These are phyloP conservation scores for Fistularia tabacaria DNA, from an alignment of 2,797 vertebrate species.

Conservation along the genomic window DNA sequence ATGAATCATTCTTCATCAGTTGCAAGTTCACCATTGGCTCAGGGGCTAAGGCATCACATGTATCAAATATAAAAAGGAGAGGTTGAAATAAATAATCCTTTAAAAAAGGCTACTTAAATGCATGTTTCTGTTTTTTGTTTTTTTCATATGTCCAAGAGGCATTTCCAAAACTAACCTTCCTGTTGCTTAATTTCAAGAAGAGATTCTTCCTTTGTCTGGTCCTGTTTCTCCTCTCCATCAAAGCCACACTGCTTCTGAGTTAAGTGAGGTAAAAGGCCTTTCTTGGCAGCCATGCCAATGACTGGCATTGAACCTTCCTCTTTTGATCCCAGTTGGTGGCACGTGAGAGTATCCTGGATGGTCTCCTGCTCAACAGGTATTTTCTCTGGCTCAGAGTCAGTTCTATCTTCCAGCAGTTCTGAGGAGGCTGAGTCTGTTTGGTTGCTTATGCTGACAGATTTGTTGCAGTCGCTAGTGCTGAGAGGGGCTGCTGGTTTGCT, in stretches of 20 bases:
- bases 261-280: not conserved
- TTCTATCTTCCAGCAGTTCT: constrained; percentile 24
- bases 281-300: constrained; percentile 9
- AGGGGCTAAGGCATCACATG: constrained; percentile 60
- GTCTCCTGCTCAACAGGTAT: constrained; percentile 26
- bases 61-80: not conserved
- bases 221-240: constrained; percentile 76
- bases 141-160: too few species aligned
- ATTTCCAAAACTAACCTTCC: constrained; percentile 74
- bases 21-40: constrained; percentile 90
- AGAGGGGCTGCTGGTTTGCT: constrained; percentile 25
- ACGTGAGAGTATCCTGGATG: constrained; percentile 18
- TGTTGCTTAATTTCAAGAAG: constrained; percentile 69
- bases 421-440: constrained; percentile 7
- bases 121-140: too few species aligned
- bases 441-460: constrained; percentile 13
- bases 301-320: constrained; percentile 7
- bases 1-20: constrained; percentile 91
- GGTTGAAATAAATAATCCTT: not conserved
- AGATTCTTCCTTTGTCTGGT: constrained; percentile 81
- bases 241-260: constrained; percentile 17
- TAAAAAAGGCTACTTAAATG: not conserved
- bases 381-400: constrained; percentile 29
- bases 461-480: constrained; percentile 18
- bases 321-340: constrained; percentile 22